Evolutionary conservation across 2,797 vertebrate species (phyloP), one percentile per base, ranked within the genome.

Genomic region (Fistularia tabacaria): DNA sequence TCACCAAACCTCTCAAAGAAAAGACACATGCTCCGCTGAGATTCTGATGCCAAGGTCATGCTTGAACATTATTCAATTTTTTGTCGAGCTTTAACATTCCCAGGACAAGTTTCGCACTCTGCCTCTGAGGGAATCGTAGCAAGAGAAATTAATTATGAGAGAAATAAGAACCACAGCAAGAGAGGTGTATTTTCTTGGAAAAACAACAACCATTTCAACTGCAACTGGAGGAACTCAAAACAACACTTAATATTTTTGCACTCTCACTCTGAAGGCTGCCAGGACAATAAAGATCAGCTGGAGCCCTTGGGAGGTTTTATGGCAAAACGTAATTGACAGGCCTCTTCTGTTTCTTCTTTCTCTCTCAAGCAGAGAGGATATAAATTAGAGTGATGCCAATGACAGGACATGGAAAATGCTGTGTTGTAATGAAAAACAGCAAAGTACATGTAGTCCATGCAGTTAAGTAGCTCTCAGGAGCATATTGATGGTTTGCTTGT

Each of bases 211-310:
- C 59, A 57, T 44, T 47, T 68, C 57, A 64, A 74, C 80, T 83
- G 65, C 52, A 71, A 78, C 65, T 79, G 72, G 66, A 79, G 73
- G 62, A 57, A 57, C 57, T 51, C 62, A 81, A 74, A 84, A 79
- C 83, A 88, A 77, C 78, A 81, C 75, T 83, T 86, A 76, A 85
- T 88, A 84, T 85, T 77, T 86, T 79, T 83, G 74, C 69, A 70
- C 75, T 72, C 66, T 69, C 58, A 52, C 59, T 56, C 64, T 54
- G 65, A 78, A 54, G 57, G 49, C 50, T 58, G 82, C 83, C 87
- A 89, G 82, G 69, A 69, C 67, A 81, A 82, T 80, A 82, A 82
- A 85, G 81, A 83, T 86, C 82, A 76, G 62, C 77, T 79, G 73
- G 71, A 73, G 65, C 64, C 60, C 53, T 79, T 47, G n/a, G 66